Base-by-base conservation (phyloP, 92 coral and sea anemone genomes). In the Palythoa caribaeorum region DNA sequence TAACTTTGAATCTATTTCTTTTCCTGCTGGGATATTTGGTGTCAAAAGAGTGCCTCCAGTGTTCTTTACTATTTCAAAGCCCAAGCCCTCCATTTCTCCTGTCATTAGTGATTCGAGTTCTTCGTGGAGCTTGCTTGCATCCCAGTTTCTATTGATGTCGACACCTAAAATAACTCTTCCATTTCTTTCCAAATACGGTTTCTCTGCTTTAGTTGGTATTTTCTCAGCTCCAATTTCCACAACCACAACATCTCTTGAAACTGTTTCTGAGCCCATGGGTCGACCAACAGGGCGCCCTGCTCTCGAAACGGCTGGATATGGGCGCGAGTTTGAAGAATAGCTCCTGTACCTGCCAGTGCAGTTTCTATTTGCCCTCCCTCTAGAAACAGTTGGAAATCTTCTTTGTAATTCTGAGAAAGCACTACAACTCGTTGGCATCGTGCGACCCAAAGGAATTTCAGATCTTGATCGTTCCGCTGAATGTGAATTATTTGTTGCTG, bases 1-100 rank as follows among this genome's bases (percentile, higher is more conserved):
- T 37, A 92, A 88, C 83, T 92, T 78, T n/a, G 92, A 84, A 92
- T 92, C 92, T 21, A 86, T 80, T 28, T 89, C 85, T 50, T 92
- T 92, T 71, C 90, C 94, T 53, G 79, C 59, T 1, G 63, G 94
- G 15, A 85, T 66, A 6, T 66, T 85, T 28, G 92, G 94, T 69
- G 80, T 73, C 5, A 92, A 62, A 71, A 89, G 50, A 73, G 85
- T 84, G 20, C 94, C 94, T 57, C 78, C 76, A 53, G 73, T 75
- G 71, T 88, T 91, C 81, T 91, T 91, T 1, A 91, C 91, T 16
- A 88, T 91, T 73, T 91, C 88, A 65, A 90, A 91, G 6, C 57
- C 79, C 71, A 87, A 12, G 28, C 94, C 94, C 53, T 83, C 76
- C 71, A 84, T 75, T 77, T 88, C 83, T 78, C 89, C 89, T 40